phyloP scores from a whole-genome alignment of 2,888 invertebrate species.

The Dysmachus trigonus region DNA sequence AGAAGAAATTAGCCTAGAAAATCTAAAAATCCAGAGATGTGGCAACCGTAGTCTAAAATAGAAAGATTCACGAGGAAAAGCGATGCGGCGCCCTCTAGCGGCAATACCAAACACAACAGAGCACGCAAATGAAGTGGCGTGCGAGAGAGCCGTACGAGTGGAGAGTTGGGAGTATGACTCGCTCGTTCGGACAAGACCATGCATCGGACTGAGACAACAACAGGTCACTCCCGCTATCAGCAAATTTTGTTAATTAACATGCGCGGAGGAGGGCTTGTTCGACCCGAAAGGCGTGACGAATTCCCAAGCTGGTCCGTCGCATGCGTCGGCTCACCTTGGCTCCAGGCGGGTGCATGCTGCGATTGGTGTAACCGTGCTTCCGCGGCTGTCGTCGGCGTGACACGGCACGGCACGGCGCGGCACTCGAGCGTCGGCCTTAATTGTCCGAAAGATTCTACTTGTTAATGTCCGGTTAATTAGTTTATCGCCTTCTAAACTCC shows the following conservation, averaged over 20 bases:
- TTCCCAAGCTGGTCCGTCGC: not conserved
- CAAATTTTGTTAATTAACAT: not conserved
- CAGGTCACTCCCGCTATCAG: not conserved
- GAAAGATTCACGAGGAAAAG: not conserved
- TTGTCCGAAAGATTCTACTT: not conserved
- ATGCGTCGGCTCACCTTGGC: not conserved
- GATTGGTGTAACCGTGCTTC: not conserved
- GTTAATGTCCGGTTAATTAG: not conserved
- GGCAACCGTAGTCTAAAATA: not conserved
- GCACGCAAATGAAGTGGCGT: not conserved
- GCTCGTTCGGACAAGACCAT: not conserved
- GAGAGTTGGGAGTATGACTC: not conserved
- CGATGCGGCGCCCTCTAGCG: not conserved
- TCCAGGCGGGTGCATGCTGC: not conserved
- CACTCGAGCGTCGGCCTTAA: not conserved
- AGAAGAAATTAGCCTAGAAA: not conserved
- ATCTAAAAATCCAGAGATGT: not conserved
- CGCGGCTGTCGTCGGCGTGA: not conserved
- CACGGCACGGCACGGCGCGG: not conserved
- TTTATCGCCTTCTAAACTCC: not conserved
- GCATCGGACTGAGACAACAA: not conserved
- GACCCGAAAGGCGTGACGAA: constrained; percentile 25
- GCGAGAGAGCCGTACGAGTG: not conserved
- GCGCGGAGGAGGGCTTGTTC: constrained; percentile 4
- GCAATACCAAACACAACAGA: not conserved